These are phyloP conservation scores for Rotaria socialis DNA, from an alignment of 2,888 invertebrate species.

Conservation along the genomic window DNA sequence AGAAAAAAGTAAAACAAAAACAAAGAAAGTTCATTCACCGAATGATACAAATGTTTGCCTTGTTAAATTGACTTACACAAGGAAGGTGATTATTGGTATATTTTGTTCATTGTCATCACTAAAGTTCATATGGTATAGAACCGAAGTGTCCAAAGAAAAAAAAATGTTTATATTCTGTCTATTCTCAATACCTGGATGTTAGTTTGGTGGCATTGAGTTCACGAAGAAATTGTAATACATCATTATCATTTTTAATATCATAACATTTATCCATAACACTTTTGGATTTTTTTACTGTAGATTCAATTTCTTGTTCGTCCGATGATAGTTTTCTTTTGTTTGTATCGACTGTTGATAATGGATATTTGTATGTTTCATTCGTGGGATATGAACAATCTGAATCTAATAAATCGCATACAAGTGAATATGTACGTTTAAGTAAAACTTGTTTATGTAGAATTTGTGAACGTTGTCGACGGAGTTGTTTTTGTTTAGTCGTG, in stretches of 20 bases:
- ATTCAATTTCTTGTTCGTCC: background rate
- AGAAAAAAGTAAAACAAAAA: constrained; percentile 1
- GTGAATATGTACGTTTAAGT: constrained; percentile 19
- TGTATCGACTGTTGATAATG: background rate
- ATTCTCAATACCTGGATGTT: background rate
- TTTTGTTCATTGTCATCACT: background rate
- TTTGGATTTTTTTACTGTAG: background rate
- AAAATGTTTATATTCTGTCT: background rate
- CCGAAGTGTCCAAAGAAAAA: background rate
- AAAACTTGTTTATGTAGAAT: background rate
- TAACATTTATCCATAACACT: background rate
- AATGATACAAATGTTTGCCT: constrained; percentile 9
- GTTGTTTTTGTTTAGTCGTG: constrained; percentile 30
- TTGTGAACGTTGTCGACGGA: constrained; percentile 16
- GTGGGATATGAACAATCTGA: constrained; percentile 17
- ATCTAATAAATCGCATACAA: constrained; percentile 32
- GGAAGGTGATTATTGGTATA: background rate
- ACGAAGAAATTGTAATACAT: constrained; percentile 12
- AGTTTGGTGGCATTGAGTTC: background rate
- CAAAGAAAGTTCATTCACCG: constrained; percentile 29
- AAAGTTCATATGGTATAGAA: constrained; percentile 14
- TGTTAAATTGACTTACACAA: background rate
- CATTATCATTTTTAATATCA: constrained; percentile 7
- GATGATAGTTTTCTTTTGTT: background rate
- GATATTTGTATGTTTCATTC: background rate